A percentile compares a stretch with the other conserved stretches of the same genome.
These are phyloP conservation scores for Pediacus dermestoides DNA, from an alignment of 2,888 invertebrate genomes.

Conservation along the genomic window DNA sequence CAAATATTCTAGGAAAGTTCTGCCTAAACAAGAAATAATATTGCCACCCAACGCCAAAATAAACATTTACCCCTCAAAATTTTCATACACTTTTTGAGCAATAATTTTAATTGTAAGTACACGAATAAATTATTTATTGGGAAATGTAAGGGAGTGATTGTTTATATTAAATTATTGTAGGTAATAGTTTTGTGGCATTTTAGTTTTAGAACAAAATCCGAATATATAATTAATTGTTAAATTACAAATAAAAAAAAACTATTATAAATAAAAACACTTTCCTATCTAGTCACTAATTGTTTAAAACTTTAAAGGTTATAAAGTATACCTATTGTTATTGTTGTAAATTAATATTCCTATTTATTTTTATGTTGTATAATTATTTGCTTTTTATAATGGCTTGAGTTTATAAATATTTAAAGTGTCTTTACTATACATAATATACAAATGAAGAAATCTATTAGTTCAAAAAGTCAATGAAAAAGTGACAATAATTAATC, in stretches of 20 bases:
- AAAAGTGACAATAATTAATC: conserved; percentile 28
- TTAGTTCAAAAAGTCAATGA: conserved; percentile 20
- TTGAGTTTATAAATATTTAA: conserved; percentile 16
- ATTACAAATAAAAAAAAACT: conserved; percentile 16
- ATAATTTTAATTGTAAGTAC: background rate
- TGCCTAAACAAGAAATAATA: no score
- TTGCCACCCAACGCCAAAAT: no score
- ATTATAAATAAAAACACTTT: conserved; percentile 22
- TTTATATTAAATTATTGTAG: conserved; percentile 11
- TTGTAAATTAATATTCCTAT: conserved; percentile 29
- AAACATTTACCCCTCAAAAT: no score
- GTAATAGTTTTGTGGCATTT: conserved; percentile 16
- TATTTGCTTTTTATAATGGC: conserved; percentile 8
- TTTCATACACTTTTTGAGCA: background rate
- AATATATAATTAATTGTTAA: conserved; percentile 7
- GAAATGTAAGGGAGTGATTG: background rate
- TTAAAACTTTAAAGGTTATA: conserved; percentile 19
- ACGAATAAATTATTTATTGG: background rate
- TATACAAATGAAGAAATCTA: background rate
- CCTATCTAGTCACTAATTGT: conserved; percentile 35
- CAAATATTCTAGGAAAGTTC: background rate
- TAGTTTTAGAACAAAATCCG: conserved; percentile 19
- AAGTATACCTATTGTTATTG: conserved; percentile 23
- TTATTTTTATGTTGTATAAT: conserved; percentile 16
- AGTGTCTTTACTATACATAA: conserved; percentile 16